Evolutionary conservation across 2,888 invertebrate species (phyloP), one percentile per base, ranked within the genome.

Genomic region (Pemphredon lugubris): DNA sequence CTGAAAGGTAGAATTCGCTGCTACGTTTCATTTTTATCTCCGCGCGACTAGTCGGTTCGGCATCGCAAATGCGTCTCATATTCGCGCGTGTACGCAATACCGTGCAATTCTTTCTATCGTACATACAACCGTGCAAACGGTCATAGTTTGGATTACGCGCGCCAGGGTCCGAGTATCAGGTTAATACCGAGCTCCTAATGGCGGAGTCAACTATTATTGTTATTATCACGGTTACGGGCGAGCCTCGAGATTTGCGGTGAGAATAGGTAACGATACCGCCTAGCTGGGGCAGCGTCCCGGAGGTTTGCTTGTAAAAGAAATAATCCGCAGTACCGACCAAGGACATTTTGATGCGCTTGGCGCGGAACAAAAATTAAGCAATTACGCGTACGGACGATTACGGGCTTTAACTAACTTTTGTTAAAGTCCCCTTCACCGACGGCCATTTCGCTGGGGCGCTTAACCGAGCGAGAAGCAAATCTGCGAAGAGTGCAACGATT

Each of bases 141-240:
- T 32, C 60, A 18, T 40, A 16, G 37, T 60, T 70, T 21, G 55
- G 71, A 73, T 73, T 73, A 73, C 71, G 53, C 57, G 26, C 39
- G 32, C 34, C 44, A 37, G 61, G 32, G 2, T 13, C 42, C 47
- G 42, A 47, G 50, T 23, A 48, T 47, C 59, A 50, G 68, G 68
- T 69, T 75, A 73, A 75, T 75, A 73, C 51, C 23, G 37, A 30
- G 37, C 60, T 51, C 51, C 45, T 65, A 75, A 68, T 51, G 73
- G 23, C 42, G 60, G 58, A 69, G 73, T 69, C 60, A 68, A 71
- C 67, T 58, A 71, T 76, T 75, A 76, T 65, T 67, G 75, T 75
- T 74, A 74, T 71, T 71, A 65, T 72, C 60, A 68, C 57, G 60
- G 63, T 74, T 67, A 74, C 64, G 59, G 48, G 26, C 44, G 20